A percentile compares a stretch with the other conserved stretches of the same genome.
Evolutionary conservation across 2,113 vertebrate genomes (phyloP).

Genomic region (Polyodon spathula): DNA sequence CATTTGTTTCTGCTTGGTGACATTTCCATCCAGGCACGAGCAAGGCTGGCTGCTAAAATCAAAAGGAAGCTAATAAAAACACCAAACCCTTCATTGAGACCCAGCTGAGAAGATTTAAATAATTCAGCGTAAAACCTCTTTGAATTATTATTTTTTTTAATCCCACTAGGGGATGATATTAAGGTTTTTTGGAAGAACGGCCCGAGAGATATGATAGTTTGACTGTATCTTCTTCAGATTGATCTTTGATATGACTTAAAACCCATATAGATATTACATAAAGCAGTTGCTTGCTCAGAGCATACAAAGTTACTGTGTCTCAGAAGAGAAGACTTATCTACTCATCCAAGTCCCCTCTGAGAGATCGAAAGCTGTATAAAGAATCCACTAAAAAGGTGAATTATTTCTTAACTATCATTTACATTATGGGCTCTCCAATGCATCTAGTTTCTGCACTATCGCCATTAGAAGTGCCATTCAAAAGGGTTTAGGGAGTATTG

Average conservation of each 20-base stretch:
- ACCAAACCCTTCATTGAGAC: constrained; percentile 1
- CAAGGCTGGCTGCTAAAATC: not conserved
- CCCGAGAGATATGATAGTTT: not conserved
- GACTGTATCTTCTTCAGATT: not conserved
- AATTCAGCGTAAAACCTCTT: not conserved
- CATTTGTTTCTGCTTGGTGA: too few relatives aligned
- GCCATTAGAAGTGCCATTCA: not conserved
- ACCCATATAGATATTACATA: not conserved
- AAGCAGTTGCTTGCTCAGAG: not conserved
- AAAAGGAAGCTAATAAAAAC: constrained; percentile 1
- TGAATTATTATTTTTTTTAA: not conserved
- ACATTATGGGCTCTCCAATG: not conserved
- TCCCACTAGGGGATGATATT: not conserved
- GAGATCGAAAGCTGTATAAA: not conserved
- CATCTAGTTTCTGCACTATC: not conserved
- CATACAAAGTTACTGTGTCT: not conserved
- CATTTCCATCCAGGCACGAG: not conserved
- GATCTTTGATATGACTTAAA: not conserved
- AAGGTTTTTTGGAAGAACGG: not conserved
- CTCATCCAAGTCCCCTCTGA: too few relatives aligned
- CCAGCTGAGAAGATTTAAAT: not conserved
- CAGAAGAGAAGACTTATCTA: not conserved
- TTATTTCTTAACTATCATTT: not conserved
- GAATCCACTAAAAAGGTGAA: not conserved
- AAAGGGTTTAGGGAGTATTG: not conserved